Conservation (phyloP, 2,113 vertebrate genomes). For the Gopherus evgoodei region DNA sequence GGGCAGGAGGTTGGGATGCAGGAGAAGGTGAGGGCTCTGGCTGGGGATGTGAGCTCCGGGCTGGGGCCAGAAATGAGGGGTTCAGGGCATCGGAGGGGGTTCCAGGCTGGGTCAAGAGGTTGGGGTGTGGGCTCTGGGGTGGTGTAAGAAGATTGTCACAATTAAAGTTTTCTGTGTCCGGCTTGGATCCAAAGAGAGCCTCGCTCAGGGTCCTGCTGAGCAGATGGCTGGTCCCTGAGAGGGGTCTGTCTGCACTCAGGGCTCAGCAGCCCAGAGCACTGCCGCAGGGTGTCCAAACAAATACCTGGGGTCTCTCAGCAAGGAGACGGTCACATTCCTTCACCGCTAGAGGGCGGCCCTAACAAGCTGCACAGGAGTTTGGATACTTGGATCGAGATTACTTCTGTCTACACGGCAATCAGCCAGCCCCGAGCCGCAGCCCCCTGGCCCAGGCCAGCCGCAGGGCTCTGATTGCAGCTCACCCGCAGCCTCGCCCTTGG, state of each 20-base stretch:
- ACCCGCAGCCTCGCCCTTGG: neutral
- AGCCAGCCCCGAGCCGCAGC: too few relatives aligned
- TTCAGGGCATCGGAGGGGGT: too few relatives aligned
- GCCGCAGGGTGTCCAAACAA: neutral
- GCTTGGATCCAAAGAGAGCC: neutral
- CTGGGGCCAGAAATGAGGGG: too few relatives aligned
- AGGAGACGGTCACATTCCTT: accelerated
- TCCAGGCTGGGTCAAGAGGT: too few relatives aligned
- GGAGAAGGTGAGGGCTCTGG: too few relatives aligned
- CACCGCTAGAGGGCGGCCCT: slow-evolving; percentile 25
- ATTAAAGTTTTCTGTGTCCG: neutral
- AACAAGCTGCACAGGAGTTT: neutral
- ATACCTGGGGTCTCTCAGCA: neutral
- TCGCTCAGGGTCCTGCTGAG: neutral
- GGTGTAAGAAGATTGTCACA: too few relatives aligned
- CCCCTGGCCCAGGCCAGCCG: too few relatives aligned
- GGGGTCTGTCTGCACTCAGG: accelerated
- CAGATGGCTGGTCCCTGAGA: accelerated
- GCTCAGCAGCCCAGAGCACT: accelerated
- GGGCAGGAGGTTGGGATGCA: too few relatives aligned
- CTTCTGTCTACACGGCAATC: neutral
- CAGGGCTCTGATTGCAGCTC: too few relatives aligned
- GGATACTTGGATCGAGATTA: neutral
- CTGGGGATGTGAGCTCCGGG: too few relatives aligned
- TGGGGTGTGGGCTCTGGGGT: too few relatives aligned